phyloP scores from a whole-genome alignment of 2,888 invertebrate species.

The Apamea anceps region DNA sequence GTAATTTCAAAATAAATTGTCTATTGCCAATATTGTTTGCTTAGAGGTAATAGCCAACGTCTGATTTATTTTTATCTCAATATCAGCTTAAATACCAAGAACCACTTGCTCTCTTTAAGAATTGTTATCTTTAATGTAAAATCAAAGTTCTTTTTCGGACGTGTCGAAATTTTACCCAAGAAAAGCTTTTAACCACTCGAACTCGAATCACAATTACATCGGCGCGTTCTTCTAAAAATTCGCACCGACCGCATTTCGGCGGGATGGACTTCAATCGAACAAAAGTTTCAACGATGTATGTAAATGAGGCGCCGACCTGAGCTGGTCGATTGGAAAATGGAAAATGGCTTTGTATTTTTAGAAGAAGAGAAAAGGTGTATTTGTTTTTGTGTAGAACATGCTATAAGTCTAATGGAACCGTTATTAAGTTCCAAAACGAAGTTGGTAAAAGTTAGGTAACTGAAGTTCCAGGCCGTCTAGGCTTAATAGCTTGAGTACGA shows the following conservation, averaged over 20 bases:
- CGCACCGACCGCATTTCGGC: constrained; percentile 73
- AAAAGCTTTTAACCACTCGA: constrained; percentile 85
- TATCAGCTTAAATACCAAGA: constrained; percentile 13
- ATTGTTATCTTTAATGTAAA: constrained; percentile 59
- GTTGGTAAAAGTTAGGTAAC: constrained; percentile 2
- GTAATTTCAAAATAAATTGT: background rate
- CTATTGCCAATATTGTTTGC: background rate
- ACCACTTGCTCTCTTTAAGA: constrained; percentile 22
- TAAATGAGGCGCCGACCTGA: constrained; percentile 70
- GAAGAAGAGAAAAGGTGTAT: constrained; percentile 59
- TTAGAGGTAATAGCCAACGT: background rate
- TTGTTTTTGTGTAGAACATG: constrained; percentile 55
- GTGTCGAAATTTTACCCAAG: constrained; percentile 76
- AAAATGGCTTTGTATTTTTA: constrained; percentile 67
- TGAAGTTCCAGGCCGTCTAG: background rate
- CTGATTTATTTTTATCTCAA: background rate
- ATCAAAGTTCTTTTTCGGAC: constrained; percentile 70
- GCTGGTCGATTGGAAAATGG: constrained; percentile 64
- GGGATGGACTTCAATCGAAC: constrained; percentile 73
- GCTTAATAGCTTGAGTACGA: constrained; percentile 15
- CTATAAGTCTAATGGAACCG: constrained; percentile 36
- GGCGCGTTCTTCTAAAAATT: constrained; percentile 76
- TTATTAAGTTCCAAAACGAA: constrained; percentile 29
- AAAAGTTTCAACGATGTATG: constrained; percentile 76
- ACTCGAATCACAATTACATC: constrained; percentile 81